Evolutionary conservation across 2,888 invertebrate genomes (phyloP).

Genomic region (Argyra leucocephala): DNA sequence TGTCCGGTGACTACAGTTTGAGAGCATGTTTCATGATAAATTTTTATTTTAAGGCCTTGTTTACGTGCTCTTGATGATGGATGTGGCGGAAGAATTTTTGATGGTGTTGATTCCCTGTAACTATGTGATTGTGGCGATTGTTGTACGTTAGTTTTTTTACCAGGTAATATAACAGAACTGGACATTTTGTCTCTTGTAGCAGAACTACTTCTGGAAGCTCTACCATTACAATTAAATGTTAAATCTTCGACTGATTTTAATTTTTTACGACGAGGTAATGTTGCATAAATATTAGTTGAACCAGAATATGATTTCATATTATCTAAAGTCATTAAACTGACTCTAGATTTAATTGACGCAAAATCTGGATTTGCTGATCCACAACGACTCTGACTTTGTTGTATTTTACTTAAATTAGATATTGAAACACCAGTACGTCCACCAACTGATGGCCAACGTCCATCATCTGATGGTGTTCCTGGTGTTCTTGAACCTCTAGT

Average conservation of each 20-base stretch:
- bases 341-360: conserved; percentile 33
- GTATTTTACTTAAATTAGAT: conserved; percentile 18
- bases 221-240: conserved; percentile 30
- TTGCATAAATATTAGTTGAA: conserved; percentile 65
- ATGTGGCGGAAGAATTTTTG: conserved; percentile 46
- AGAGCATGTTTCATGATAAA: conserved; percentile 68
- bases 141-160: conserved; percentile 31
- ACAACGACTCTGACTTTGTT: conserved; percentile 30
- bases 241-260: conserved; percentile 54
- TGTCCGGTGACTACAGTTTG: conserved; percentile 66
- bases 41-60: conserved; percentile 50
- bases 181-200: conserved; percentile 45
- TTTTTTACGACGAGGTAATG: conserved; percentile 63
- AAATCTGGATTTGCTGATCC: conserved; percentile 38
- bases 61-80: conserved; percentile 39
- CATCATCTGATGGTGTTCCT: conserved; percentile 58
- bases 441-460: conserved; percentile 54
- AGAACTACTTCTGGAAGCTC: conserved; percentile 44
- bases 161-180: conserved; percentile 36
- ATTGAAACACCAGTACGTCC: conserved; percentile 22
- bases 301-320: conserved; percentile 35
- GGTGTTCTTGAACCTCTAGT: conserved; percentile 54
- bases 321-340: conserved; percentile 33
- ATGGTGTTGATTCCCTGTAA: conserved; percentile 30
- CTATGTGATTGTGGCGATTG: conserved; percentile 13